Base-by-base conservation (phyloP, 2,888 invertebrate species). In the Norana najaformis region DNA sequence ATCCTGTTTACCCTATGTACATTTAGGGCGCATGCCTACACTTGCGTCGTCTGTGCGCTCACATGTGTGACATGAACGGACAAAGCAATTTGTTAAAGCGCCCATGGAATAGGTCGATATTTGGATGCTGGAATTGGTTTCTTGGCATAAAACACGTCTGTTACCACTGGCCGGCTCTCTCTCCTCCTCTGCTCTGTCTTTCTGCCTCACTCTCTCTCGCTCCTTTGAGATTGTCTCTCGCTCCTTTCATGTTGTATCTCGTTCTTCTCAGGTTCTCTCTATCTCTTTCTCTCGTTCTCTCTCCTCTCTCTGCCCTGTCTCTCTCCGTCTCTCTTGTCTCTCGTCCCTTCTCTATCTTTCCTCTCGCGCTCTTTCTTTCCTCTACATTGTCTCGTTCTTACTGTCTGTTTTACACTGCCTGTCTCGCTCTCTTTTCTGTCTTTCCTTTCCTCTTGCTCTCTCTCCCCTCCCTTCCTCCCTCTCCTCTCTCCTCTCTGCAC, bases 81-180 rank as follows among this genome's bases (percentile, higher is more conserved):
- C 69, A 69, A 69, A 69, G 69, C 69, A 69, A 69, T 69, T 69
- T 69, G 69, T 69, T 69, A 69, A 69, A 69, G 69, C 69, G n/a
- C n/a, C 69, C 30, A 69, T n/a, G n/a, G n/a, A n/a, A 69, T 69
- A 8, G 69, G 69, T 69, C 69, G 69, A 69, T 69, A n/a, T 69
- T 69, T 69, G 69, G 69, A 69, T 69, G 69, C 13, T 69, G 69
- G 69, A 69, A n/a, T n/a, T 69, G 69, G 69, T 69, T 69, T 69
- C 69, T 69, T 69, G 69, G 69, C 69, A 69, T 69, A 69, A 69
- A 69, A 69, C 69, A 69, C 69, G 69, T n/a, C 69, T 69, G 69
- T 69, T 69, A 69, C 30, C n/a, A 30, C 13, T 69, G n/a, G 69
- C 8, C 69, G 30, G n/a, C 69, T 30, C 69, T 35, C 85, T 20